phyloP scores from a whole-genome alignment of 2,888 invertebrate genomes.

The Athalia cordata region DNA sequence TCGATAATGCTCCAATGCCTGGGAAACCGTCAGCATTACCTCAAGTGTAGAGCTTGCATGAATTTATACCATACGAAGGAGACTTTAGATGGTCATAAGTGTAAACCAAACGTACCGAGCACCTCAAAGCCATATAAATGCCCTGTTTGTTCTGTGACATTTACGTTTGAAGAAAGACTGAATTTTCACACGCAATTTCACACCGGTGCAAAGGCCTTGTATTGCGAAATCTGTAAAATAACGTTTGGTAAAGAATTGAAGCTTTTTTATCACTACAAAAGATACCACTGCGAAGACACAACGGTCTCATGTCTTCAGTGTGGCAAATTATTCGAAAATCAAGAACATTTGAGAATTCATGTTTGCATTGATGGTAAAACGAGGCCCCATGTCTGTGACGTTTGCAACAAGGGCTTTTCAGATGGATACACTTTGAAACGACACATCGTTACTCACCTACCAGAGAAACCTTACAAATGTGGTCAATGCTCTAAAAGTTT shows the following conservation, averaged over 20 bases:
- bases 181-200: conserved; percentile 63
- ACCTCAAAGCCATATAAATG: conserved; percentile 62
- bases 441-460: conserved; percentile 63
- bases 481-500: conserved; percentile 63
- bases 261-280: conserved; percentile 62
- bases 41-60: conserved; percentile 65
- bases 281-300: conserved; percentile 60
- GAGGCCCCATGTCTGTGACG: conserved; percentile 62
- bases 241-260: conserved; percentile 63
- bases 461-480: conserved; percentile 65
- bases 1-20: conserved; percentile 55
- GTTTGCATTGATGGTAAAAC: conserved; percentile 62
- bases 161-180: conserved; percentile 62
- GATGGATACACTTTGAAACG: conserved; percentile 65
- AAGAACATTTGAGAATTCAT: conserved; percentile 56
- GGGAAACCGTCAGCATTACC: conserved; percentile 57
- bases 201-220: conserved; percentile 56
- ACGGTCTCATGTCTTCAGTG: conserved; percentile 63
- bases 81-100: conserved; percentile 60
- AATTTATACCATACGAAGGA: conserved; percentile 64
- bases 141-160: conserved; percentile 55
- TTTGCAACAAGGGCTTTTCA: conserved; percentile 64
- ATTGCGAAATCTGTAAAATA: conserved; percentile 62
- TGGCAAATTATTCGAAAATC: conserved; percentile 61
- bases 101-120: conserved; percentile 59